These are phyloP conservation scores for Prosapia bicincta DNA, from an alignment of 2,888 invertebrate genomes.

Conservation along the genomic window DNA sequence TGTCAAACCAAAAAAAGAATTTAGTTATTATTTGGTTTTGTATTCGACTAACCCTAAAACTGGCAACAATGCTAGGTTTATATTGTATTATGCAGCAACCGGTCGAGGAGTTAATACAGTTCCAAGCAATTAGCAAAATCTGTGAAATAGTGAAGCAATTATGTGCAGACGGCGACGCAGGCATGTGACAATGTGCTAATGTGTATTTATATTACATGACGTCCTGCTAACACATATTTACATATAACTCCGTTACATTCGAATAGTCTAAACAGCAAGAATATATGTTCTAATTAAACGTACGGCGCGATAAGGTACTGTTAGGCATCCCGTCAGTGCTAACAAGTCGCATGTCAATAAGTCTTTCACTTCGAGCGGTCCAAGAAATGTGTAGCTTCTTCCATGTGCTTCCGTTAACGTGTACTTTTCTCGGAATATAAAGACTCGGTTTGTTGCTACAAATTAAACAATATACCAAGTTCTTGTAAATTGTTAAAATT, in stretches of 20 bases:
- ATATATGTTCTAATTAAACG: not conserved
- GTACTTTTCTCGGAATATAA: too few relatives aligned
- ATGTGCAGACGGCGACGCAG: not conserved
- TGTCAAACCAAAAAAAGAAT: too few relatives aligned
- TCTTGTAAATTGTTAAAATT: too few relatives aligned
- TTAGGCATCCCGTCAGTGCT: not conserved
- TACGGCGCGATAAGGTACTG: not conserved
- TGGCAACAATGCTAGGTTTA: too few relatives aligned
- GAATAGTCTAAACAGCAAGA: not conserved
- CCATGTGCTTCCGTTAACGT: too few relatives aligned
- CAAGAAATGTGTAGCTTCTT: not conserved
- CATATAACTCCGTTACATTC: not conserved
- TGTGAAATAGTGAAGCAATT: not conserved
- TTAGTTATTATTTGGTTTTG: too few relatives aligned
- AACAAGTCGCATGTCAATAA: not conserved
- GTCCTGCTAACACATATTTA: not conserved
- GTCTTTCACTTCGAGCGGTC: not conserved
- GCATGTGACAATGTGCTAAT: not conserved
- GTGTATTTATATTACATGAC: not conserved
- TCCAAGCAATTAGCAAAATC: not conserved
- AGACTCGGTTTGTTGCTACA: too few relatives aligned
- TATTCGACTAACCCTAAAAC: too few relatives aligned
- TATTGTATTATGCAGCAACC: too few relatives aligned
- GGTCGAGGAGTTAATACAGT: too few relatives aligned
- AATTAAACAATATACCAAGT: too few relatives aligned